phyloP scores from a whole-genome alignment of 2,797 vertebrate species.

The Petrocephalus schoutedeni region DNA sequence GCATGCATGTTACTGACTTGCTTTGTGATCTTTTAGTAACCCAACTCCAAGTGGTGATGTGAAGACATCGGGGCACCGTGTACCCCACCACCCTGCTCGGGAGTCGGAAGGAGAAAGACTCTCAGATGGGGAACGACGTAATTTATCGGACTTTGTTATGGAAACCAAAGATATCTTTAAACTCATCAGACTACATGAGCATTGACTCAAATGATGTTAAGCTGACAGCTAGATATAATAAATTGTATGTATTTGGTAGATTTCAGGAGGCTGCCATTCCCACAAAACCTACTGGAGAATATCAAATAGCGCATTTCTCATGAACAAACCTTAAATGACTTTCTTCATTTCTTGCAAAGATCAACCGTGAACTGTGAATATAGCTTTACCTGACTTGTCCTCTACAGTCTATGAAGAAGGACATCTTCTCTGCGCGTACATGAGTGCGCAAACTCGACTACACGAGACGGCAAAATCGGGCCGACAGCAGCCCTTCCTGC shows the following conservation, averaged over 20 bases:
- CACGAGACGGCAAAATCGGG: neutral
- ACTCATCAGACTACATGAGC: neutral
- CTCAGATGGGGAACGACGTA: neutral
- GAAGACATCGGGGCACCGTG: neutral
- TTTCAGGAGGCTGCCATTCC: neutral
- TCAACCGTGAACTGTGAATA: neutral
- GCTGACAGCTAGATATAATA: neutral
- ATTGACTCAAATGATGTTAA: neutral
- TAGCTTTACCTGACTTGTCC: neutral
- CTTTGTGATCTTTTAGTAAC: neutral
- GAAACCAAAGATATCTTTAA: neutral
- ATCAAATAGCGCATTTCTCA: neutral
- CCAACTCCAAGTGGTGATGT: neutral
- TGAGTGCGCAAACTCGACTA: neutral
- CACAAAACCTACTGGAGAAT: neutral
- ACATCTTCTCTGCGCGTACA: neutral
- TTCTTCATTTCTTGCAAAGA: neutral
- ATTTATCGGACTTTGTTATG: neutral
- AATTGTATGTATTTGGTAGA: neutral
- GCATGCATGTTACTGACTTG: neutral
- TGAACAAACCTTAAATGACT: neutral
- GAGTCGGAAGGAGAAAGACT: neutral
- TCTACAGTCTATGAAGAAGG: neutral
- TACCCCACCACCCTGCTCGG: neutral
- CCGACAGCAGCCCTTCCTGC: neutral